Conservation (phyloP, 1,140 invertebrate genomes). For the Pachyrhynchus sulphureomaculatus region DNA sequence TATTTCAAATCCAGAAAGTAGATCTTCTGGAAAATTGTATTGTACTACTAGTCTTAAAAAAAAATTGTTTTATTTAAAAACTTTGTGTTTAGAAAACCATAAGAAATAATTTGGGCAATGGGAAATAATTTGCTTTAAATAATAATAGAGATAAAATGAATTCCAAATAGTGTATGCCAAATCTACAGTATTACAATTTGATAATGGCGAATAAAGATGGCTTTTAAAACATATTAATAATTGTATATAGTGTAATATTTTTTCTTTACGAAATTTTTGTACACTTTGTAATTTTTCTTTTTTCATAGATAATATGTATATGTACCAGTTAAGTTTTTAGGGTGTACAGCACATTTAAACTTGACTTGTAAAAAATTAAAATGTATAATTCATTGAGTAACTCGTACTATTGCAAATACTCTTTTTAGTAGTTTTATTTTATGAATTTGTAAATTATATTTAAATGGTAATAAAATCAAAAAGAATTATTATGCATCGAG, state of each 20-base stretch:
- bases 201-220: conserved; percentile 5
- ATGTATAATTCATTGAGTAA: conserved; percentile 3
- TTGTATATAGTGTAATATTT: conserved; percentile 26
- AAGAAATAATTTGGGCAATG: background rate
- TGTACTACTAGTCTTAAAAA: too few species aligned
- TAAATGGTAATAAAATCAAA: conserved; percentile 22
- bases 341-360: background rate
- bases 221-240: conserved; percentile 14
- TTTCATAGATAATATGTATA: background rate
- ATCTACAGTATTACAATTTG: conserved; percentile 26
- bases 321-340: background rate
- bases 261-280: conserved; percentile 3
- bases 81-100: too few species aligned
- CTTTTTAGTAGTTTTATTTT: conserved; percentile 24
- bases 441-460: conserved; percentile 22
- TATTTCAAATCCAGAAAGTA: too few species aligned
- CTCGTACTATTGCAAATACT: conserved; percentile 20
- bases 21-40: too few species aligned
- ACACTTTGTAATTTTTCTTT: conserved; percentile 7
- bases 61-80: too few species aligned
- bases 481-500: conserved; percentile 1
- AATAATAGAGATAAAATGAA: conserved; percentile 19
- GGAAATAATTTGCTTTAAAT: background rate
- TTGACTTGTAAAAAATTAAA: background rate
- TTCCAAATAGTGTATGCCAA: conserved; percentile 33